Evolutionary conservation across 2,797 vertebrate species (phyloP), one percentile per base, ranked within the genome.

Genomic region (Ctenochaetus hawaiiensis): DNA sequence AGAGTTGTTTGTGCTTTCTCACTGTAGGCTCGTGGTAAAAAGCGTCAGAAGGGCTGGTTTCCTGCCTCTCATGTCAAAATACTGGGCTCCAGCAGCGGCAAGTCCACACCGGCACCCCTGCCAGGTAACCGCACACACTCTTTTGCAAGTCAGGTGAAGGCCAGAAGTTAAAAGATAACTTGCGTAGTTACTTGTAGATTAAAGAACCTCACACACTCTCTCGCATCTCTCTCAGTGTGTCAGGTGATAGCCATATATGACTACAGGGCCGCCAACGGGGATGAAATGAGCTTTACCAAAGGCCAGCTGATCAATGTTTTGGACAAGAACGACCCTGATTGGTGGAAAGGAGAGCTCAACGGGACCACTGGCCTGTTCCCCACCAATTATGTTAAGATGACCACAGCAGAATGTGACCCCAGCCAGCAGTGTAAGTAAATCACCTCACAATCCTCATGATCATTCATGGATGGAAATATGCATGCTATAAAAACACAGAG

Each of bases 31-130:
- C 97, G 98, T 89, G 98, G 98, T 7, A 99, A 97, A 91, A 99
- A 97, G 78, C 95, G 98, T 17, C 97, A 98, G 89, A 99, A 99
- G 75, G 98, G 98, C 78, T 99, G 98, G 98, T 99, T 99, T 85
- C 97, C 97, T 81, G 95, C 97, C 49, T 96, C 96, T 81, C 94
- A 99, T 49, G 97, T 99, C 68, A 98, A 97, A 92, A 89, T 99
- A 57, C 77, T 99, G 85, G 98, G 97, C 83, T 96, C 96, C 18
- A 97, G 91, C 79, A 97, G 93, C 57, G 98, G 97, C 52, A 97
- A 96, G 93, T 95, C 94, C 48, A 95, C 96, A 53, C 95, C 97
- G 72, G 96, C 96, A 56, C 93, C 94, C 80, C 94, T 94, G 37
- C 82, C 97, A 95, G 95, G 98, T 95, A 93, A 77, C 45, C 67